Evolutionary conservation across 2,888 invertebrate species (phyloP), one percentile per base, ranked within the genome.

Genomic region (Crepidodera aurea): DNA sequence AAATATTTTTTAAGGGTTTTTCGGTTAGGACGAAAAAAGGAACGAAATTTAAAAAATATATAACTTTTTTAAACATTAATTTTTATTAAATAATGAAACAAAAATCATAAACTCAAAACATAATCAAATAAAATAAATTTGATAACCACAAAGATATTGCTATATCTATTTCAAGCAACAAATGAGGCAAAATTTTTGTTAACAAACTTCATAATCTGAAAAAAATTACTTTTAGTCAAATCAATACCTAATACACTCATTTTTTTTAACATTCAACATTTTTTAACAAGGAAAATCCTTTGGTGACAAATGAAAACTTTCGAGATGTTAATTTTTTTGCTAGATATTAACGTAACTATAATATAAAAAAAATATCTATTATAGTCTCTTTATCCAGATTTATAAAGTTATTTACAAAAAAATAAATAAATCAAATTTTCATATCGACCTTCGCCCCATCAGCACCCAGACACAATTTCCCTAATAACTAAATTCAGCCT

Each of bases 401-500:
- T 22, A 22, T 6, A 32, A 4, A 32, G 10, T n/a, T 32, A 32
- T 32, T 32, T 10, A 32, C 4, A n/a, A 32, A 32, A 7, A 32
- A 10, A n/a, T 32, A 37, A 10, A 13, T 37, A 2, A 37, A 37
- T 8, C 13, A 37, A 37, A 15, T 4, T 37, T 37, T 7, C 4
- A 13, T 34, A 34, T 34, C n/a, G n/a, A n/a, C n/a, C n/a, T 15
- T 40, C 3, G 18, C 13, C 34, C 12, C 34, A 13, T 34, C 13
- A 12, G 12, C 2, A 4, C 10, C 34, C 34, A 12, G 1, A 34
- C 34, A 40, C 7, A 40, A 40, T 13, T 16, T 16, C 27, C 29
- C 8, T 42, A 44, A 13, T 54, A 42, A 42, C 29, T 42, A 54
- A 54, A 54, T 42, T 57, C 57, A 57, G 57, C 57, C 57, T 57